Percentiles rank a stretch among this genome's conserved stretches.
Evolutionary conservation across 2,113 vertebrate species (phyloP).

Genomic region (Sander lucioperca): DNA sequence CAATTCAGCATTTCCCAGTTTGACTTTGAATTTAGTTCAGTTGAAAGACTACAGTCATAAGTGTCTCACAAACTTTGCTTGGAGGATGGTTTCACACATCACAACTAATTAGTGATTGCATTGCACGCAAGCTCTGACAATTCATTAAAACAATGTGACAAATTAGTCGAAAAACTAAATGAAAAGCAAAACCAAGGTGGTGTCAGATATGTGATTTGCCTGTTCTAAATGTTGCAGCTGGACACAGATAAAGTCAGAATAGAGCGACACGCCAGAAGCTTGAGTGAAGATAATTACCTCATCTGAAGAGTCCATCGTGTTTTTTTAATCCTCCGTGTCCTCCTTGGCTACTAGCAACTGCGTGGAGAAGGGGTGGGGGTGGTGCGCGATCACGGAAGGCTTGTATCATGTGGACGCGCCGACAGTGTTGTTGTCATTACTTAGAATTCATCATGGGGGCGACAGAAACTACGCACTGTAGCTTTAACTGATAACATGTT

Average conservation of each 20-base stretch:
- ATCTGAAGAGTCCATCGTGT: too few relatives aligned
- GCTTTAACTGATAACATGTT: background rate
- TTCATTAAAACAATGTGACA: constrained; percentile 14
- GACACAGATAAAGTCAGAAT: background rate
- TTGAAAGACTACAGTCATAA: background rate
- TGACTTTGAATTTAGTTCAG: background rate
- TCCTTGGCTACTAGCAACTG: too few relatives aligned
- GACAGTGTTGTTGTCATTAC: too few relatives aligned
- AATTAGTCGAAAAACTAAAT: background rate
- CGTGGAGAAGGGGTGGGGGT: too few relatives aligned
- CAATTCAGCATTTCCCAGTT: background rate
- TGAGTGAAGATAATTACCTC: too few relatives aligned
- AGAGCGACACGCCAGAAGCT: background rate
- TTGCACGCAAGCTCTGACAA: background rate
- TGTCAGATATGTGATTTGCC: background rate
- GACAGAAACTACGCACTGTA: too few relatives aligned
- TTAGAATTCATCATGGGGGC: too few relatives aligned
- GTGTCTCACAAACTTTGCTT: background rate
- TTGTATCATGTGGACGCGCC: too few relatives aligned
- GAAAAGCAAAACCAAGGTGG: background rate
- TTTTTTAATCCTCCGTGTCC: too few relatives aligned
- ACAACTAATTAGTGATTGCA: constrained; percentile 17
- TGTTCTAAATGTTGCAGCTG: background rate
- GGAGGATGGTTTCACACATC: background rate
- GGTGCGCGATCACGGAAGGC: too few relatives aligned